phyloP scores from a whole-genome alignment of 2,888 invertebrate genomes.

The Ceratothoa steindachneri region DNA sequence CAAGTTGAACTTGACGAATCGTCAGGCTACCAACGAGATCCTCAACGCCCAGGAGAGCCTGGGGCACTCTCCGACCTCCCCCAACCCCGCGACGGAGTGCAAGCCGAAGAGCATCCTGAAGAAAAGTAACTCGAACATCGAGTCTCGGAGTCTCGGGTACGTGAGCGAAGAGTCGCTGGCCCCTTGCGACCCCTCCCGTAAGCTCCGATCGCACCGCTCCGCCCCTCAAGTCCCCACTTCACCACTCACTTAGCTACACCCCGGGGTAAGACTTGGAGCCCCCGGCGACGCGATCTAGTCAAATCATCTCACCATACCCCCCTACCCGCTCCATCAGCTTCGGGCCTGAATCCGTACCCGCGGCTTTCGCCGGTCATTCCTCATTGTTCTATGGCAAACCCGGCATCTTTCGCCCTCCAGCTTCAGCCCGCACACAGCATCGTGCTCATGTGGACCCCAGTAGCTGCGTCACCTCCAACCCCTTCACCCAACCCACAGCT shows the following conservation, averaged over 20 bases:
- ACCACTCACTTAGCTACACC: conserved; percentile 4
- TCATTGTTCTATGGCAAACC: neutral
- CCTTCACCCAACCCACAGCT: too few species aligned
- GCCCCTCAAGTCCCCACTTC: neutral
- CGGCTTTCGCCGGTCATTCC: neutral
- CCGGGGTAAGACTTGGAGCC: neutral
- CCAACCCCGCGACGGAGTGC: conserved; percentile 45
- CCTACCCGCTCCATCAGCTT: neutral
- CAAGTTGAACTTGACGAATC: conserved; percentile 37
- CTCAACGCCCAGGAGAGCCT: conserved; percentile 36
- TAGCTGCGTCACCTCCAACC: too few species aligned
- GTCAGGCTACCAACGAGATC: conserved; percentile 41
- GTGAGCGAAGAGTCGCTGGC: conserved; percentile 24
- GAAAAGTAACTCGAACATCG: conserved; percentile 51
- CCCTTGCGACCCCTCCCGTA: neutral
- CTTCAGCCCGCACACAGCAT: too few species aligned
- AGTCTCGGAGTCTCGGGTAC: conserved; percentile 44
- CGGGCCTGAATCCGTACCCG: neutral
- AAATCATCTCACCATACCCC: neutral
- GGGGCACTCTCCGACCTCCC: conserved; percentile 34
- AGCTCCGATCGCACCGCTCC: neutral
- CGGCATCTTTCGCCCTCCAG: too few species aligned
- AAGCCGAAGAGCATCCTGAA: conserved; percentile 51
- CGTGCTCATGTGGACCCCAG: too few species aligned
- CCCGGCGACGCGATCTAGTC: neutral